Evolutionary conservation across 2,797 vertebrate species (phyloP).

Genomic region (Anguilla obscura): DNA sequence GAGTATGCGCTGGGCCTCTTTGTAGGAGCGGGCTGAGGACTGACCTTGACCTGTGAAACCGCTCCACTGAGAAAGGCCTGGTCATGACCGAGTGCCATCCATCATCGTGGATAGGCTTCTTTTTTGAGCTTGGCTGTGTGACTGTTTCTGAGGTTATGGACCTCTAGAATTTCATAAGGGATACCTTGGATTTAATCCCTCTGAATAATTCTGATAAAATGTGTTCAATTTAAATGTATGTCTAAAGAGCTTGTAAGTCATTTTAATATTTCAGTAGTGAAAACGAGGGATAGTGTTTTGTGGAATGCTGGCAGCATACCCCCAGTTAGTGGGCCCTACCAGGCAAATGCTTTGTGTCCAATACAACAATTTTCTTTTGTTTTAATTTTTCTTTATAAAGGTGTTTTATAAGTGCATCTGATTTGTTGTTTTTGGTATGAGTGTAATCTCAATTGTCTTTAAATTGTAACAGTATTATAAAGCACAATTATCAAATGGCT

Average conservation of each 20-base stretch:
- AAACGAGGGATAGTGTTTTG: neutral
- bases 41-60: neutral
- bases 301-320: neutral
- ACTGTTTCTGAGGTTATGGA: neutral
- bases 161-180: neutral
- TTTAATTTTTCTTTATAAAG: neutral
- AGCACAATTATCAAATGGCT: neutral
- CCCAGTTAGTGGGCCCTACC: neutral
- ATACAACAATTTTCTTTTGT: neutral
- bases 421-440: neutral
- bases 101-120: neutral
- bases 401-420: neutral
- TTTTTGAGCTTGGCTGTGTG: neutral
- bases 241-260: neutral
- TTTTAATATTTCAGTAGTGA: neutral
- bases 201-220: neutral
- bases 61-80: neutral
- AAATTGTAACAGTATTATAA: neutral
- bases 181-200: neutral
- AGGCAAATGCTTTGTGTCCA: neutral
- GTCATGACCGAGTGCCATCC: neutral
- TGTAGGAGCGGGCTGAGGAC: neutral
- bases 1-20: neutral
- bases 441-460: neutral
- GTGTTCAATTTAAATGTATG: neutral